Evolutionary conservation across 2,113 vertebrate species (phyloP).

Genomic region (Pseudorectes ferrugineus): DNA sequence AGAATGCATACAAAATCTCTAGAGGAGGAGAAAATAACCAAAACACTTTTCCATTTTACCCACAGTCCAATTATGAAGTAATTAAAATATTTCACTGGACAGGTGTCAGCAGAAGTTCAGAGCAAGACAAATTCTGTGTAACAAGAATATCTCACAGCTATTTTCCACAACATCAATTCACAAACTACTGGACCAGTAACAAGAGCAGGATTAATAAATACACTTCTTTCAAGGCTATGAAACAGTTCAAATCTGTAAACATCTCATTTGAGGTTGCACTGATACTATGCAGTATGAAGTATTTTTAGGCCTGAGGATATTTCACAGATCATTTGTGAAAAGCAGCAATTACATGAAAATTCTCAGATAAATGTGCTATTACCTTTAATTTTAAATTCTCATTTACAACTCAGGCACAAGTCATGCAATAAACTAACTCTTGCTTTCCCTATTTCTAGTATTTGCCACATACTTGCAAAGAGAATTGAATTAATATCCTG

Average conservation of each 20-base stretch:
- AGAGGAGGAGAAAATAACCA: not conserved
- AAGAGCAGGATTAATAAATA: not conserved
- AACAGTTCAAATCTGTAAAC: not conserved
- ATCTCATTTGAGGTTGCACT: not conserved
- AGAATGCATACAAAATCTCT: slow-evolving; percentile 12
- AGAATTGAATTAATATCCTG: not conserved
- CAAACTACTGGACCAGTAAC: not conserved
- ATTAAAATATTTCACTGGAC: slow-evolving; percentile 11
- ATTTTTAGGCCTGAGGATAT: not conserved
- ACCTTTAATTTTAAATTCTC: not conserved
- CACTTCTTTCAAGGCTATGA: not conserved
- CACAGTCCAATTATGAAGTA: not conserved
- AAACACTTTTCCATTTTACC: not conserved
- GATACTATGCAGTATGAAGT: not conserved
- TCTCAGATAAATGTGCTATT: not conserved
- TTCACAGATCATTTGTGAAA: not conserved
- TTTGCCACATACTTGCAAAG: not conserved
- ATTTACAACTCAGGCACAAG: not conserved
- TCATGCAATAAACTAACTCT: not conserved
- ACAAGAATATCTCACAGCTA: not conserved
- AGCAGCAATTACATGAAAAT: not conserved
- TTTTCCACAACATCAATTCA: not conserved
- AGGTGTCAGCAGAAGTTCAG: not conserved
- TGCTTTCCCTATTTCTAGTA: not conserved
- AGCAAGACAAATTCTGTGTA: not conserved